phyloP scores from a whole-genome alignment of 2,797 vertebrate species.

The Choloepus didactylus region DNA sequence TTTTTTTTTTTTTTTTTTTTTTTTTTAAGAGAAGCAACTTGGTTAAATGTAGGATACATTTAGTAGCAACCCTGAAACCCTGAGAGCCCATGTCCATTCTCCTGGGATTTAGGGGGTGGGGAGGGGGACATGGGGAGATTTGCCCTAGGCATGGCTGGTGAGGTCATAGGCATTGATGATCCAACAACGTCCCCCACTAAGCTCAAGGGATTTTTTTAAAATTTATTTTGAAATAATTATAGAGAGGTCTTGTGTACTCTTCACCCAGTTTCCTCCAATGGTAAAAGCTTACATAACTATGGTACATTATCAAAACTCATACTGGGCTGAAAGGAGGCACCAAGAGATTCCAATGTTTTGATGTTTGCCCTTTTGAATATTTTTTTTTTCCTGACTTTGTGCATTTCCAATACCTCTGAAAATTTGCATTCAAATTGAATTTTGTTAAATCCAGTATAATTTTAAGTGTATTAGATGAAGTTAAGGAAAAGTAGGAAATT shows the following conservation, averaged over 20 bases:
- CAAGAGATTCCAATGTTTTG: background rate
- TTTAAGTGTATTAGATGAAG: background rate
- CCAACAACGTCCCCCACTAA: background rate
- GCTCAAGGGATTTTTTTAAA: background rate
- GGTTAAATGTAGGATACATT: background rate
- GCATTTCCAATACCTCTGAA: background rate
- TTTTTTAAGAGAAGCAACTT: background rate
- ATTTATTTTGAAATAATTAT: background rate
- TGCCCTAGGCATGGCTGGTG: background rate
- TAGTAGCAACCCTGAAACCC: background rate
- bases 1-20: background rate
- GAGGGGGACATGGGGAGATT: background rate
- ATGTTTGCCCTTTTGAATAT: background rate
- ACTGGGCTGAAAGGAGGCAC: background rate
- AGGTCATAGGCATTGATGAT: background rate
- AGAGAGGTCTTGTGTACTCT: background rate
- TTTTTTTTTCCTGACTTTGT: background rate
- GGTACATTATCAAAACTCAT: background rate
- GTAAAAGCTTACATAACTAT: background rate
- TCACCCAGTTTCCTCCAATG: background rate
- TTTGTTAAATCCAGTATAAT: background rate
- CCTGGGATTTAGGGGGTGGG: background rate
- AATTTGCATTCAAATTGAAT: slow-evolving; percentile 3
- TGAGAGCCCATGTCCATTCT: background rate
- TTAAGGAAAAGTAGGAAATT: background rate